Base-by-base conservation (phyloP, 2,888 invertebrate species). In the Sympetrum striolatum region DNA sequence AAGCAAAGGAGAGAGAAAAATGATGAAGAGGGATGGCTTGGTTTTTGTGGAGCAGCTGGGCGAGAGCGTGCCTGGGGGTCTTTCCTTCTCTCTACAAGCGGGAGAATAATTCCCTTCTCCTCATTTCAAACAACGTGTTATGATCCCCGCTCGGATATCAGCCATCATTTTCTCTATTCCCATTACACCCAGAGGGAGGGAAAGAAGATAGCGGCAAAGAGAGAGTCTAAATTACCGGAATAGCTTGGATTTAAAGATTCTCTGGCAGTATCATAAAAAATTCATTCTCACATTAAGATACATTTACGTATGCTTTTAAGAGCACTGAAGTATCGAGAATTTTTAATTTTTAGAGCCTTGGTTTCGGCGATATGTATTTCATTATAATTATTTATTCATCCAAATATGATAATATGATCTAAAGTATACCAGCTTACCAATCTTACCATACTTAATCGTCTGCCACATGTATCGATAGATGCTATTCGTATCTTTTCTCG, bases 1-100 rank as follows among this genome's bases (percentile, higher is more conserved):
- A 44, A 44, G 44, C 10, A n/a, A 48, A 48, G 48, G 2, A 31
- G 14, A 10, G 48, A 81, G 81, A 53, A 53, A 31, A 18, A 35
- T 22, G 58, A 18, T 5, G 58, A 35, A 44, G 82, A 31, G 82
- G 14, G 58, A 22, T 25, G 48, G 53, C 12, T 80, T 12, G 80
- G 82, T 82, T 82, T 82, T 82, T 82, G 82, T 82, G 48, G 58
- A 82, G 82, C 82, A 82, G 82, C 53, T 82, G 82, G 58, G 53
- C 58, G 25, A 82, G 37, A 37, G 35, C 18, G 58, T 58, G 39
- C 81, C 44, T 25, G 22, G 25, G 44, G 81, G n/a, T 53, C 81
- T 48, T 12, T 48, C 53, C 25, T 31, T 31, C 15, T 53, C 15
- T 53, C 35, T 53, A 5, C n/a, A 8, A 48, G n/a, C 82, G 31